These are phyloP conservation scores for Rhagoletis zephyria DNA, from an alignment of 1,140 invertebrate species.

Conservation along the genomic window DNA sequence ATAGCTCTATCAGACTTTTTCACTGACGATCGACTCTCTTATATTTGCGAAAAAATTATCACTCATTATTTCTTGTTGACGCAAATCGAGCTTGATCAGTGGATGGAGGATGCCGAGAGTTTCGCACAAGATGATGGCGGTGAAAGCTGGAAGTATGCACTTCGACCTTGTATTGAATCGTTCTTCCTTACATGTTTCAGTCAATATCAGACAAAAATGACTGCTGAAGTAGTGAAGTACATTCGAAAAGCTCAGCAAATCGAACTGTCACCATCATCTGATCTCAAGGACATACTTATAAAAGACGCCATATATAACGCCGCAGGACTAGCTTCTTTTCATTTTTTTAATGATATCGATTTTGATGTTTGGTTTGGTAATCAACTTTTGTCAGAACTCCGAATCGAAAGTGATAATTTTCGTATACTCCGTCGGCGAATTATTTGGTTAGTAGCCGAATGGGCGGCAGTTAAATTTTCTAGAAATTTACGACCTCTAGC, in stretches of 20 bases:
- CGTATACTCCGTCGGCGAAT: conserved; percentile 90
- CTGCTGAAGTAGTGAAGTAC: conserved; percentile 83
- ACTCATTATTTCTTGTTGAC: conserved; percentile 91
- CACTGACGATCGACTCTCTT: conserved; percentile 79
- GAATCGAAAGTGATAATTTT: conserved; percentile 87
- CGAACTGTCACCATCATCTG: conserved; percentile 77
- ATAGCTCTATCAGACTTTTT: conserved; percentile 79
- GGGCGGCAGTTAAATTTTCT: conserved; percentile 90
- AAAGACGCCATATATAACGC: conserved; percentile 98
- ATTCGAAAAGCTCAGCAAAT: conserved; percentile 78
- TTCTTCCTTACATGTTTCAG: conserved; percentile 89
- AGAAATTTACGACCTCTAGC: conserved; percentile 83
- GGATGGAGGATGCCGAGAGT: conserved; percentile 91
- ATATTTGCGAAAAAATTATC: conserved; percentile 88
- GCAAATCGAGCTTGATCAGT: conserved; percentile 86
- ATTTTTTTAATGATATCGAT: conserved; percentile 93
- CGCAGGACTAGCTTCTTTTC: conserved; percentile 89
- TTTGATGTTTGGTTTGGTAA: conserved; percentile 95
- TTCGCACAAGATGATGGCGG: conserved; percentile 90
- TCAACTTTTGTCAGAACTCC: conserved; percentile 86
- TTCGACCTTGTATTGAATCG: conserved; percentile 90
- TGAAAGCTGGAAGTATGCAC: conserved; percentile 92
- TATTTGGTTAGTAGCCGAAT: conserved; percentile 89
- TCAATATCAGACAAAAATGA: conserved; percentile 82
- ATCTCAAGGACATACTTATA: conserved; percentile 84